Conservation (phyloP, 2,797 vertebrate species). For the Mus minutoides region DNA sequence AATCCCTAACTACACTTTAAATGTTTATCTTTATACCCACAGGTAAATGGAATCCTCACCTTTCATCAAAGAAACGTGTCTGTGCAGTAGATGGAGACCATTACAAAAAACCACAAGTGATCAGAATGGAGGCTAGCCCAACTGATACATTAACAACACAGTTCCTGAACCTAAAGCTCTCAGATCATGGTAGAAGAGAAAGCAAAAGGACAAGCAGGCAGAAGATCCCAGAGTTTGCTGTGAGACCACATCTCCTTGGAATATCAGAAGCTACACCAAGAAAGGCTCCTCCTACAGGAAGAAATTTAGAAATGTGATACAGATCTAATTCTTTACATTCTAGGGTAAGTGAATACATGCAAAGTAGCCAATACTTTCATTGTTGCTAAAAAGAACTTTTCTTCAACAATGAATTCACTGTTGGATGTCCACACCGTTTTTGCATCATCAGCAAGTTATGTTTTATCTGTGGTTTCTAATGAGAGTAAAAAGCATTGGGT, state of each 20-base stretch:
- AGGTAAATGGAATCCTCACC: neutral
- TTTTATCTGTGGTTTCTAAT: neutral
- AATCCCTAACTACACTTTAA: neutral
- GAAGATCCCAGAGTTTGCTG: neutral
- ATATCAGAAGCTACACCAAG: neutral
- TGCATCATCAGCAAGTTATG: neutral
- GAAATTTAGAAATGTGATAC: neutral
- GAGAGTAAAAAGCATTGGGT: neutral
- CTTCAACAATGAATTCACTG: neutral
- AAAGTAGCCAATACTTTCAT: neutral
- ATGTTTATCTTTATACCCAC: neutral
- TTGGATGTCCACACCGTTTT: neutral
- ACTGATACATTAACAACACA: neutral
- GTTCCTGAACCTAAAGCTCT: too few relatives aligned
- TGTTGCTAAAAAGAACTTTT: conserved; percentile 2
- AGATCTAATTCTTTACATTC: neutral
- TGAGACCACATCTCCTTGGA: too few relatives aligned
- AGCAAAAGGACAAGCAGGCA: neutral
- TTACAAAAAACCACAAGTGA: neutral
- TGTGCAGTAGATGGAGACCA: neutral
- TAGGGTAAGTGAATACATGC: neutral
- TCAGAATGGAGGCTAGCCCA: neutral
- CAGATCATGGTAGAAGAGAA: too few relatives aligned
- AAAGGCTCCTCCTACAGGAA: neutral
- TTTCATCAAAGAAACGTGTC: neutral